Percentiles rank a stretch among this genome's conserved stretches.
These are phyloP conservation scores for Oncopodura yosiiana DNA, from an alignment of 1,140 invertebrate genomes.

Conservation along the genomic window DNA sequence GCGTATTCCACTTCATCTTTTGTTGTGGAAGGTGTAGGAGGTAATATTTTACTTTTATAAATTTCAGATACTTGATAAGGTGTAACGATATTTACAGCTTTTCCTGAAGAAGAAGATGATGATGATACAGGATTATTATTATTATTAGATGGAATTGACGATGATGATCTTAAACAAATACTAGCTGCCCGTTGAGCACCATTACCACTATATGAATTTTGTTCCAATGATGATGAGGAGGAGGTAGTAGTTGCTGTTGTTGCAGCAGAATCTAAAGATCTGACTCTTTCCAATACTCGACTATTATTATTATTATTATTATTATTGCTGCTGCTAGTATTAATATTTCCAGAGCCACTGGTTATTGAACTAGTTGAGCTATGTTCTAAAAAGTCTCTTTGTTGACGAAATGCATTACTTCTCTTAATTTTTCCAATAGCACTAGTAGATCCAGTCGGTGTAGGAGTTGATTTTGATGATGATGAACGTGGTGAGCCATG, in stretches of 20 bases:
- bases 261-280: too few species aligned
- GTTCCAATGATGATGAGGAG: too few species aligned
- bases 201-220: too few species aligned
- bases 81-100: constrained; percentile 25
- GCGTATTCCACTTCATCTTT: constrained; percentile 7
- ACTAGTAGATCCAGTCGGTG: neutral
- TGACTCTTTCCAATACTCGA: too few species aligned
- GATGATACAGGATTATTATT: constrained; percentile 2
- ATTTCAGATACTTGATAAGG: constrained; percentile 25
- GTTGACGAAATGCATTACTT: constrained; percentile 31
- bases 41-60: neutral
- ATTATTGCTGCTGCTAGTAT: constrained; percentile 3
- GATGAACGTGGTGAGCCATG: constrained; percentile 3
- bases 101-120: neutral
- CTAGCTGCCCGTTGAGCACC: constrained; percentile 23
- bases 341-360: too few species aligned
- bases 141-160: neutral
- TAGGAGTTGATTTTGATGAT: constrained; percentile 8
- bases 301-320: constrained; percentile 3
- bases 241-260: too few species aligned
- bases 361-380: neutral
- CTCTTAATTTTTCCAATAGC: constrained; percentile 29
- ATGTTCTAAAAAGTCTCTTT: too few species aligned
- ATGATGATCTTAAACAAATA: constrained; percentile 26
- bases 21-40: neutral